Evolutionary conservation across 2,113 vertebrate species (phyloP).

Genomic region (Chinchilla lanigera): DNA sequence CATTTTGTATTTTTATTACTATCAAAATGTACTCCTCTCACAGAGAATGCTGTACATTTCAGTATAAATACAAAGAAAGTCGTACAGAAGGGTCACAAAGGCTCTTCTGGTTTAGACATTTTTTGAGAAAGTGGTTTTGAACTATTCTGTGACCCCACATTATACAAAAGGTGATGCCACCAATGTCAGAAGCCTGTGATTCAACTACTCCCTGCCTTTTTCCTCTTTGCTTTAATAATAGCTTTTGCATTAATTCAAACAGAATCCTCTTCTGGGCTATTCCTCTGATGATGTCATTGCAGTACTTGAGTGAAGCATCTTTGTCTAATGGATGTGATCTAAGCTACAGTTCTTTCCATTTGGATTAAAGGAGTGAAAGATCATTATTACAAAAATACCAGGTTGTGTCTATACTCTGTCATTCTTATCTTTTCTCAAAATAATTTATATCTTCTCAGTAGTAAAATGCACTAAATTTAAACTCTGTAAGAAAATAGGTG

Average conservation of each 20-base stretch:
- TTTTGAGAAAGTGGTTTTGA: slow-evolving; percentile 35
- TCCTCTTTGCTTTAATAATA: slow-evolving; percentile 31
- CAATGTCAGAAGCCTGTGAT: neutral
- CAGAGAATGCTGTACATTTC: neutral
- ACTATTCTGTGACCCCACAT: neutral
- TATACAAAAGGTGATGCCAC: slow-evolving; percentile 4
- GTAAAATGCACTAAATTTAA: slow-evolving; percentile 43
- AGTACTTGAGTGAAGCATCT: slow-evolving; percentile 2
- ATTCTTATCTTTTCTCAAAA: slow-evolving; percentile 47
- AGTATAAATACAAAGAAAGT: neutral
- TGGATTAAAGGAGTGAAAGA: slow-evolving; percentile 34
- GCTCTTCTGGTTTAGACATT: neutral
- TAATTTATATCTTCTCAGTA: neutral
- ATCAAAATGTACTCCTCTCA: neutral
- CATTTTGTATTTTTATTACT: neutral
- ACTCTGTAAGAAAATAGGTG: neutral
- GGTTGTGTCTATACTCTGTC: neutral
- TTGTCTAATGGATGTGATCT: slow-evolving; percentile 40
- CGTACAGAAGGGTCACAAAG: neutral
- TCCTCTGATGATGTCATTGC: slow-evolving; percentile 51
- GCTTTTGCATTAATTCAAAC: slow-evolving; percentile 35
- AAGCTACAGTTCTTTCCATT: slow-evolving; percentile 63
- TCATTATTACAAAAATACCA: slow-evolving; percentile 13
- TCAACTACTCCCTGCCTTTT: neutral
- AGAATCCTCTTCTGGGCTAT: neutral